Evolutionary conservation across 2,113 vertebrate genomes (phyloP).

Genomic region (Halichoerus grypus): DNA sequence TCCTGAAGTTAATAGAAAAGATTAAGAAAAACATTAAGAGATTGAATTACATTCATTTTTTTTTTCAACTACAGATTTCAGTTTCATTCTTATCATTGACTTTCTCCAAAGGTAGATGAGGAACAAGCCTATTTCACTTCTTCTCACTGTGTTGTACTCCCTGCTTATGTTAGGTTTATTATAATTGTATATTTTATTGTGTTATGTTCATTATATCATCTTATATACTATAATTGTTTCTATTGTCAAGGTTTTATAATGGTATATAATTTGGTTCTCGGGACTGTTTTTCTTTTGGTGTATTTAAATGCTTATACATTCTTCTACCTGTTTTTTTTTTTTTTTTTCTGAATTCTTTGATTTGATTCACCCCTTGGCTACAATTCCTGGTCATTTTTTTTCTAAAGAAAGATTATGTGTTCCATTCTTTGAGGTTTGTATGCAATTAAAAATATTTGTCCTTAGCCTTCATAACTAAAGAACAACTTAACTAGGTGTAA

Average conservation of each 20-base stretch:
- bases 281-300: not conserved
- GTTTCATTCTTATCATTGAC: not conserved
- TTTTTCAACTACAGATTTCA: not conserved
- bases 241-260: not conserved
- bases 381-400: not conserved
- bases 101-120: not conserved
- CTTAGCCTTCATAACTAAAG: not conserved
- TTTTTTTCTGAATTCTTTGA: not conserved
- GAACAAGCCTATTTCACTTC: not conserved
- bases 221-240: not conserved
- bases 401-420: not conserved
- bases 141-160: not conserved
- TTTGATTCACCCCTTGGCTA: not conserved
- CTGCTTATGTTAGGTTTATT: not conserved
- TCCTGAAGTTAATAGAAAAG: conserved; percentile 4
- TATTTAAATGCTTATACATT: not conserved
- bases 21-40: not conserved
- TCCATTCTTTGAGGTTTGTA: not conserved
- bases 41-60: not conserved
- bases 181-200: not conserved
- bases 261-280: not conserved
- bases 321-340: not conserved
- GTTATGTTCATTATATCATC: not conserved
- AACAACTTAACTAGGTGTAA: not conserved
- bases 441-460: not conserved